Base-by-base conservation (phyloP, 2,113 vertebrate genomes). In the Dolichallabes microphthalmus region DNA sequence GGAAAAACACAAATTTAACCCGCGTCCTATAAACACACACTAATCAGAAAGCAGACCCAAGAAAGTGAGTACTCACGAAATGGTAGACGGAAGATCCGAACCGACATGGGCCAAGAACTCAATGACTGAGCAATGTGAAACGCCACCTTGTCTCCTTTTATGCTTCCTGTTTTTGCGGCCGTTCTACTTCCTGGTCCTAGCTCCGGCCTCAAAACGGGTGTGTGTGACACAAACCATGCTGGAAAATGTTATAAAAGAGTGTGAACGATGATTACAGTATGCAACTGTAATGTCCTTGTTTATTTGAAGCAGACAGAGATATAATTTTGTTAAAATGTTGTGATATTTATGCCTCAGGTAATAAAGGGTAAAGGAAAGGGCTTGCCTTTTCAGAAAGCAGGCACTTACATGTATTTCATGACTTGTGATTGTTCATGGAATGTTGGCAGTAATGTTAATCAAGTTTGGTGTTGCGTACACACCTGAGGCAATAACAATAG, bases 341-440 rank as follows among this genome's bases (percentile, higher is more conserved):
- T 81, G 84, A 86, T 75, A 81, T 64, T 76, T 73, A 55, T 32
- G 79, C 69, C 58, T 81, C 22, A 14, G 79, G 79, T 64, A n/a
- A 7, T 39, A 25, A 86, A 53, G 20, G 57, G 12, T 73, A 74
- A 61, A 53, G 75, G 83, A 85, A 85, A 45, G 63, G 83, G 64
- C 83, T 57, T 79, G 83, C 63, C 55, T 58, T 73, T 81, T 82
- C 22, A 35, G 58, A 86, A 82, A 76, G 69, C 57, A 82, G 79
- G 80, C 45, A 61, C 39, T n/a, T 45, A 75, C 64, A 35, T 60
- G 79, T 27, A 75, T 79, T 79, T 80, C 52, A 85, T 85, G 75
- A 84, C 80, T 68, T 82, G 80, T 81, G 61, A 79, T 87, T 83
- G 60, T 39, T 30, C 60, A 12, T 71, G 87, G 82, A 88, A 84